Evolutionary conservation across 2,797 vertebrate genomes (phyloP).

Genomic region (Gila robusta): DNA sequence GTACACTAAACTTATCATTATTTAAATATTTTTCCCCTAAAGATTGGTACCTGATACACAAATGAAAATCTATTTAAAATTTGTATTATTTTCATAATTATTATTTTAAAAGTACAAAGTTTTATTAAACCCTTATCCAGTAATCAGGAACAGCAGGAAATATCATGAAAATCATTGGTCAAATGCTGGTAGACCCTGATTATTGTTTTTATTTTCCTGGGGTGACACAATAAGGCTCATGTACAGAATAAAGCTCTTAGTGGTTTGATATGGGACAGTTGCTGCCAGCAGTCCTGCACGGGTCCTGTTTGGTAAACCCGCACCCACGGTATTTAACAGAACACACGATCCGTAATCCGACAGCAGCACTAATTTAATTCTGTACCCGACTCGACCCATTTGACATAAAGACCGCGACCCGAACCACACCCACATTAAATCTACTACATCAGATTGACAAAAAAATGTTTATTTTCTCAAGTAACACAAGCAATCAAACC

Average conservation of each 20-base stretch:
- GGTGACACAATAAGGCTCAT: background rate
- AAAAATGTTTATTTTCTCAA: too few species aligned
- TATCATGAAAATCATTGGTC: background rate
- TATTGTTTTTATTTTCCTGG: background rate
- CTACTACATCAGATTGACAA: too few species aligned
- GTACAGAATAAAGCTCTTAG: background rate
- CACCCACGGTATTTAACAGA: too few species aligned
- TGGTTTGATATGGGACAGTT: conserved; percentile 4
- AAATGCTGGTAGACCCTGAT: background rate
- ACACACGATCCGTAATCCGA: too few species aligned
- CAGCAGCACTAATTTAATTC: background rate
- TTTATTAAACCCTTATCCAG: background rate
- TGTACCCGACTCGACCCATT: too few species aligned
- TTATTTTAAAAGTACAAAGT: background rate
- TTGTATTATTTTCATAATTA: background rate
- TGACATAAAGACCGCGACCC: too few species aligned
- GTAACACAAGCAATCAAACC: too few species aligned
- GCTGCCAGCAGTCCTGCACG: too few species aligned
- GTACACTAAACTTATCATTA: background rate
- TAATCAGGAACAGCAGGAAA: background rate
- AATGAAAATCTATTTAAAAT: background rate
- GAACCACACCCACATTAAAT: too few species aligned
- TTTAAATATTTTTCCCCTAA: background rate
- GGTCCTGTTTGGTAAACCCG: too few species aligned
- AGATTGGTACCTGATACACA: background rate